These are phyloP conservation scores for Adelognathus sp. DNA, from an alignment of 2,888 invertebrate genomes.

Conservation along the genomic window DNA sequence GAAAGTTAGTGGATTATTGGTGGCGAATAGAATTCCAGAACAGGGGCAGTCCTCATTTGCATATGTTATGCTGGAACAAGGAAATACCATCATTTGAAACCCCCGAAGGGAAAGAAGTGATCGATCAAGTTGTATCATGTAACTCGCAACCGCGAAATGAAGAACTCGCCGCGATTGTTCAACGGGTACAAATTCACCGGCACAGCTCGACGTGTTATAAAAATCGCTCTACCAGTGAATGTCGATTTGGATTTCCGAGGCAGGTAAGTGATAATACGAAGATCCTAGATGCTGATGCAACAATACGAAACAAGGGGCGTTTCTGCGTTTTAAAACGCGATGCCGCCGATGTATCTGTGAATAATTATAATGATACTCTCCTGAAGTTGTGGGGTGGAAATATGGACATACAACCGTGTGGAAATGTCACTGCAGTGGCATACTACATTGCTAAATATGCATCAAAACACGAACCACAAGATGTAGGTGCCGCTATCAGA, in stretches of 20 bases:
- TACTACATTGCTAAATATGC: slow-evolving; percentile 65
- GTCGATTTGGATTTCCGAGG: slow-evolving; percentile 67
- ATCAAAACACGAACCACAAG: slow-evolving; percentile 53
- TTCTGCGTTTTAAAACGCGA: slow-evolving; percentile 69
- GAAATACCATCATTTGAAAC: slow-evolving; percentile 60
- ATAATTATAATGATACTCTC: slow-evolving; percentile 71
- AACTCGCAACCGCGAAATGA: slow-evolving; percentile 51
- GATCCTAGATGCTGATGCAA: slow-evolving; percentile 68
- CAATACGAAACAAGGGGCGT: slow-evolving; percentile 69
- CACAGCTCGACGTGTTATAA: slow-evolving; percentile 61
- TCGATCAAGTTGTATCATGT: slow-evolving; percentile 57
- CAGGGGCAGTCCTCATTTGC: slow-evolving; percentile 72
- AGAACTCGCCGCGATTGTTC: slow-evolving; percentile 52
- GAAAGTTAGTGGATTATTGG: slow-evolving; percentile 65
- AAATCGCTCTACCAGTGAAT: slow-evolving; percentile 38
- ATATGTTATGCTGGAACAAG: slow-evolving; percentile 71
- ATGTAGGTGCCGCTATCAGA: slow-evolving; percentile 40
- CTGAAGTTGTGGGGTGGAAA: slow-evolving; percentile 70
- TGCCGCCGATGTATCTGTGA: slow-evolving; percentile 57
- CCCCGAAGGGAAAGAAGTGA: slow-evolving; percentile 53
- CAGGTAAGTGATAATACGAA: slow-evolving; percentile 54
- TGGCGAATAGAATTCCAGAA: slow-evolving; percentile 74
- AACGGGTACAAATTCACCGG: slow-evolving; percentile 57
- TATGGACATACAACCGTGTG: slow-evolving; percentile 75
- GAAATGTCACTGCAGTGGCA: slow-evolving; percentile 70